Conservation (phyloP, 2,797 vertebrate genomes). For the Sciaenops ocellatus region DNA sequence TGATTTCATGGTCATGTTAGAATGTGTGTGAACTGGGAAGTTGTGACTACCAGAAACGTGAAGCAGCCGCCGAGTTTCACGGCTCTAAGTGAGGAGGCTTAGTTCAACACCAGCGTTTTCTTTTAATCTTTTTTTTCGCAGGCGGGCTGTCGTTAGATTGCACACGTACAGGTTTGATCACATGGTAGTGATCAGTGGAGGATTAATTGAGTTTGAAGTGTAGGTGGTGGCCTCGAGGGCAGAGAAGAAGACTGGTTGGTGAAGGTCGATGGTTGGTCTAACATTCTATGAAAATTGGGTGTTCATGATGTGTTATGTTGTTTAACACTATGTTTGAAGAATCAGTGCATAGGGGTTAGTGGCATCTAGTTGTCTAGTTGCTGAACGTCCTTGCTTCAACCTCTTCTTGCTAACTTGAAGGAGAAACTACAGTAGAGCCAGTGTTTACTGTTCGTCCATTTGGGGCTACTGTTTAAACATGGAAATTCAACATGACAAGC, state of each 20-base stretch:
- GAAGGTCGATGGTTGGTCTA: slow-evolving; percentile 27
- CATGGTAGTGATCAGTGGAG: slow-evolving; percentile 47
- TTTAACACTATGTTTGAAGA: too few species aligned
- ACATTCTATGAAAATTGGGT: slow-evolving; percentile 1
- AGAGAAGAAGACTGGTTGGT: slow-evolving; percentile 16
- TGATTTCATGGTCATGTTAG: slow-evolving; percentile 49
- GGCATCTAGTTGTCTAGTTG: too few species aligned
- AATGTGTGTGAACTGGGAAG: slow-evolving; percentile 33
- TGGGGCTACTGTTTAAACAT: too few species aligned
- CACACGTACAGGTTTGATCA: slow-evolving; percentile 39
- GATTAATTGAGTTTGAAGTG: slow-evolving; percentile 28
- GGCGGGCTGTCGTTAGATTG: neutral
- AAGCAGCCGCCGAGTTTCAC: slow-evolving; percentile 40
- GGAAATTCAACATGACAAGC: too few species aligned
- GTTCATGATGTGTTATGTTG: too few species aligned
- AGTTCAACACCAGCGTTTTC: slow-evolving; percentile 8
- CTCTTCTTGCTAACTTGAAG: too few species aligned
- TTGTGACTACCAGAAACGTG: slow-evolving; percentile 22
- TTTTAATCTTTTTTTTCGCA: neutral
- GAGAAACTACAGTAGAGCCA: too few species aligned
- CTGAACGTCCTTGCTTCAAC: too few species aligned
- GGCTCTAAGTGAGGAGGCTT: slow-evolving; percentile 1
- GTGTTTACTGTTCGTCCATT: too few species aligned
- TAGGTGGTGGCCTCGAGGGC: slow-evolving; percentile 29
- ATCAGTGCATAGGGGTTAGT: too few species aligned